A percentile compares a stretch with the other conserved stretches of the same genome.
Evolutionary conservation across 2,888 invertebrate genomes (phyloP).

Genomic region (Eupithecia vulgata): DNA sequence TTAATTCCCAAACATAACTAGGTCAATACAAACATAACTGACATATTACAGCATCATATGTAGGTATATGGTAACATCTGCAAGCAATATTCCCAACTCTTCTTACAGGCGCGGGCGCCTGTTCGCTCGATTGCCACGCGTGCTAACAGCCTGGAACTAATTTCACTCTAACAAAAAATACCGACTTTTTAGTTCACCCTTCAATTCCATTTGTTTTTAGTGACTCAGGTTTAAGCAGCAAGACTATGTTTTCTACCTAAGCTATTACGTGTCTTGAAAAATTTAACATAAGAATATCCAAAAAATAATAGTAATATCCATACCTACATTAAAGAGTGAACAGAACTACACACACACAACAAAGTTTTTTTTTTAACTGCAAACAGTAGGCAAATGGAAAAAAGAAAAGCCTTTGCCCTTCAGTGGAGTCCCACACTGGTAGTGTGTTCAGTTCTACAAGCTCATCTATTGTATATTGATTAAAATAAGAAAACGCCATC

Average conservation of each 20-base stretch:
- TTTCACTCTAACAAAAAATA: slow-evolving; percentile 62
- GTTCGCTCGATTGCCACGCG: slow-evolving; percentile 61
- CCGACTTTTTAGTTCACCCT: slow-evolving; percentile 64
- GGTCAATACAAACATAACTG: not conserved
- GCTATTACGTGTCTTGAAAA: not conserved
- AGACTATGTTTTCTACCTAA: not conserved
- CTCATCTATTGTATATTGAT: too few species aligned
- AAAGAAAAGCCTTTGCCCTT: not conserved
- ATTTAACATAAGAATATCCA: too few species aligned
- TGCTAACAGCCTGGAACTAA: slow-evolving; percentile 80
- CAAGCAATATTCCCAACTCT: slow-evolving; percentile 13
- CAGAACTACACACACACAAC: too few species aligned
- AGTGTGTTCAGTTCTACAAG: too few species aligned
- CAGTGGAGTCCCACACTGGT: too few species aligned
- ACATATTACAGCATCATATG: not conserved
- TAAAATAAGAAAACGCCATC: too few species aligned
- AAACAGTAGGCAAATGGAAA: not conserved
- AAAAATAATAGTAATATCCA: too few species aligned
- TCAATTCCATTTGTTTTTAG: slow-evolving; percentile 51
- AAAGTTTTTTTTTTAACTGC: too few species aligned
- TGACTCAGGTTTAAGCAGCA: not conserved
- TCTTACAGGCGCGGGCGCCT: slow-evolving; percentile 64
- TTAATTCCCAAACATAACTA: not conserved
- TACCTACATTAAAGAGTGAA: too few species aligned
- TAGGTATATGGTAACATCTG: slow-evolving; percentile 23